Evolutionary conservation across 2,888 invertebrate species (phyloP).

Genomic region (Nebria brevicollis): DNA sequence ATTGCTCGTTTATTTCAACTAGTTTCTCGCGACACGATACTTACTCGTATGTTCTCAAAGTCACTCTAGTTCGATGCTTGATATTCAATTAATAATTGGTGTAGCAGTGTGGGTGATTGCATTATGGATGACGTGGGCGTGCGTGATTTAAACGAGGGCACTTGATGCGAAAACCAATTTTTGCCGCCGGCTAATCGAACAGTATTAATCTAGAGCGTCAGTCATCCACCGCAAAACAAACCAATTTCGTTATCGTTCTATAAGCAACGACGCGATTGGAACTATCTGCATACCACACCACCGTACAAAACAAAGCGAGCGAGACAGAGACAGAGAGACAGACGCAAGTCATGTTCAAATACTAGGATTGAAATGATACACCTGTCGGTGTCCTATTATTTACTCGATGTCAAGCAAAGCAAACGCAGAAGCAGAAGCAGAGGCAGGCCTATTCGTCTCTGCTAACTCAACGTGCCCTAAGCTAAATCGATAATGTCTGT

Average conservation of each 20-base stretch:
- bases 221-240: constrained; percentile 30
- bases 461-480: background rate
- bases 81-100: no score
- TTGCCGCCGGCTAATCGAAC: constrained; percentile 36
- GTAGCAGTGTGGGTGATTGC: no score
- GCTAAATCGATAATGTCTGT: background rate
- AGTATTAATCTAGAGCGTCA: constrained; percentile 27
- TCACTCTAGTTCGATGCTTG: no score
- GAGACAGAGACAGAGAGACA: background rate
- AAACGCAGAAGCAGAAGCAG: no score
- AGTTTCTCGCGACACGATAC: no score
- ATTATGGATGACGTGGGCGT: no score
- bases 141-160: constrained; percentile 2
- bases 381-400: background rate
- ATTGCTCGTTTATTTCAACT: background rate
- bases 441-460: background rate
- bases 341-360: background rate
- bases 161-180: constrained; percentile 37
- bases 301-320: background rate
- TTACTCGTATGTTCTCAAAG: no score
- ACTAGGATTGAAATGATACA: background rate
- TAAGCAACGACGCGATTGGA: background rate
- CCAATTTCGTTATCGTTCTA: constrained; percentile 39
- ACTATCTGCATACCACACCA: no score
- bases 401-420: background rate